Conservation (phyloP, 1,140 invertebrate genomes). For the Dreissena polymorpha region DNA sequence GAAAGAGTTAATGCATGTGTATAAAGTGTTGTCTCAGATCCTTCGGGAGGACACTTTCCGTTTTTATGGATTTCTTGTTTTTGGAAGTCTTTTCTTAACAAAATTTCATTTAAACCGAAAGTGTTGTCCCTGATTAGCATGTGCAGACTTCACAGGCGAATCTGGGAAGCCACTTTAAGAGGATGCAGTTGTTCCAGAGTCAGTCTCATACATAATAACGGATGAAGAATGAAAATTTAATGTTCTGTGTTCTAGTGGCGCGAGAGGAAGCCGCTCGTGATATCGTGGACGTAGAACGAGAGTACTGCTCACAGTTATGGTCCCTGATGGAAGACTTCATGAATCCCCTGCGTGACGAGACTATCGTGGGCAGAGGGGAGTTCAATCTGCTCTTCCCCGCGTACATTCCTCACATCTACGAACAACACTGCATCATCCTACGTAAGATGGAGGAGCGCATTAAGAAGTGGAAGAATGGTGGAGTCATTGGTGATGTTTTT, state of each 20-base stretch:
- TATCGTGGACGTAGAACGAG: slow-evolving; percentile 78
- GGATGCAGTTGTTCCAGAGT: too few relatives aligned
- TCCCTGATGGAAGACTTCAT: slow-evolving; percentile 77
- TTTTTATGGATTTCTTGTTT: too few relatives aligned
- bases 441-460: slow-evolving; percentile 77
- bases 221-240: too few relatives aligned
- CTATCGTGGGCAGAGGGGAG: slow-evolving; percentile 73
- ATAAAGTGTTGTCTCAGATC: too few relatives aligned
- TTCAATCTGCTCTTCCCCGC: slow-evolving; percentile 77
- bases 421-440: slow-evolving; percentile 78
- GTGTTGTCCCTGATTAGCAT: too few relatives aligned
- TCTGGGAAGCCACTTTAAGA: too few relatives aligned
- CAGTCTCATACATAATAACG: too few relatives aligned
- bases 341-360: slow-evolving; percentile 74
- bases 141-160: too few relatives aligned
- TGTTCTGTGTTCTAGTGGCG: slow-evolving; percentile 57
- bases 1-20: too few relatives aligned
- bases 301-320: slow-evolving; percentile 79
- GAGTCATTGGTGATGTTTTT: slow-evolving; percentile 66
- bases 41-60: too few relatives aligned
- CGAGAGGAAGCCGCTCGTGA: slow-evolving; percentile 75
- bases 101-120: too few relatives aligned
- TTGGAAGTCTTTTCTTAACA: too few relatives aligned
- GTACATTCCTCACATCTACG: slow-evolving; percentile 77
- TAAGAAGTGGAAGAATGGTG: slow-evolving; percentile 69